Evolutionary conservation across 2,888 invertebrate species (phyloP), one percentile per base, ranked within the genome.

Genomic region (Volucella inflata): DNA sequence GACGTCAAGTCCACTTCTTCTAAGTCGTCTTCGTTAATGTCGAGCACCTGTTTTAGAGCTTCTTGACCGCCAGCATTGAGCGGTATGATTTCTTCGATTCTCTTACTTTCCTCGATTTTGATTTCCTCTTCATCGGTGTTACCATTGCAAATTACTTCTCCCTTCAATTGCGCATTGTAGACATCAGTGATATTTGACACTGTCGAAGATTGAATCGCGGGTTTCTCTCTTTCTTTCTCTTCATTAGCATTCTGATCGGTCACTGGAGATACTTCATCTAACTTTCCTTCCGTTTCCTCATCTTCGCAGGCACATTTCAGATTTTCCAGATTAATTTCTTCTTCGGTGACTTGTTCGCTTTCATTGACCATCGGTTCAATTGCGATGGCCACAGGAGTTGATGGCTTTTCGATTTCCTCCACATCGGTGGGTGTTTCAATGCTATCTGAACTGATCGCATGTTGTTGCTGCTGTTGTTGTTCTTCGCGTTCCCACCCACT

Each of bases 401-500:
- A 87, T 59, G 87, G 72, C 74, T 89, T 62, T 65, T 85, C 75
- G 30, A 75, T 55, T 50, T 88, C 89, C 59, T 87, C 74, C 38
- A 70, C 53, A 55, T 87, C 68, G 53, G 62, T 77, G 21, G 70
- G 71, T 12, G 74, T 72, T 51, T 67, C 62, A 53, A 70, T 68
- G 21, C 83, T 76, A 44, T 74, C 57, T 8, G 77, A 51, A 48
- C 68, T 68, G 14, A 89, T 75, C 87, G 89, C 75, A 40, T 82
- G 84, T 36, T 87, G 87, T 36, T 87, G 87, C 36, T 87, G 88
- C 12, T 91, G 91, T 90, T 92, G 92, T 48, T 91, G 90, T 40
- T 89, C 93, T 89, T 94, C 95, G 46, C 96, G 95, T 91, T 97
- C 97, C 97, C 97, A 97, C 72, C 98, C 98, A 0, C 98, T 98